A percentile compares a stretch with the other conserved stretches of the same genome.
Conservation (phyloP, 2,113 vertebrate species). For the Etheostoma cragini region DNA sequence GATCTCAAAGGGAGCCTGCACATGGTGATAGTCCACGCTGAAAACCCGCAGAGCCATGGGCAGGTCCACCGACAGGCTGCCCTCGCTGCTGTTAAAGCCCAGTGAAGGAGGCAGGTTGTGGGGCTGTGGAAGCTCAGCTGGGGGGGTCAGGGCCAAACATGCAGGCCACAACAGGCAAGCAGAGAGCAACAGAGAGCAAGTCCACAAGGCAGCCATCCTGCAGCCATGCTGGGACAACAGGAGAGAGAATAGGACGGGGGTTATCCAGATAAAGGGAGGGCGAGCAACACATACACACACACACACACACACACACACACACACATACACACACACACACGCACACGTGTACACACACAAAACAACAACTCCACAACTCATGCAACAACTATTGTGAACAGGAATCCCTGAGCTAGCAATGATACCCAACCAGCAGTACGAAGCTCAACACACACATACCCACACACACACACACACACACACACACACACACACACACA, state of each 20-base stretch:
- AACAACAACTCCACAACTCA: constrained; percentile 42
- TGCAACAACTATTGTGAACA: constrained; percentile 77
- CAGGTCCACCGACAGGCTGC: constrained; percentile 39
- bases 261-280: constrained; percentile 34
- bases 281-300: constrained; percentile 7
- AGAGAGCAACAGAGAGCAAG: constrained; percentile 42
- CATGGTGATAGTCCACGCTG: constrained; percentile 87
- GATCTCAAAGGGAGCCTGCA: constrained; percentile 88
- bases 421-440: constrained; percentile 52
- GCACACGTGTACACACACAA: constrained; percentile 34
- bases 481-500: background rate
- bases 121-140: constrained; percentile 24
- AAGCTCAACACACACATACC: constrained; percentile 30
- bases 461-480: constrained; percentile 7
- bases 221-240: constrained; percentile 63
- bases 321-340: constrained; percentile 24
- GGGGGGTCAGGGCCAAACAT: constrained; percentile 48
- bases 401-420: constrained; percentile 80
- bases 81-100: constrained; percentile 55
- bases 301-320: constrained; percentile 18
- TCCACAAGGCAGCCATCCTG: constrained; percentile 61
- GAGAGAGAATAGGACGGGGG: constrained; percentile 30
- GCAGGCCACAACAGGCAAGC: constrained; percentile 21
- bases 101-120: constrained; percentile 20
- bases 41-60: constrained; percentile 78